These are phyloP conservation scores for Lacanobia oleracea DNA, from an alignment of 2,888 invertebrate species.

Conservation along the genomic window DNA sequence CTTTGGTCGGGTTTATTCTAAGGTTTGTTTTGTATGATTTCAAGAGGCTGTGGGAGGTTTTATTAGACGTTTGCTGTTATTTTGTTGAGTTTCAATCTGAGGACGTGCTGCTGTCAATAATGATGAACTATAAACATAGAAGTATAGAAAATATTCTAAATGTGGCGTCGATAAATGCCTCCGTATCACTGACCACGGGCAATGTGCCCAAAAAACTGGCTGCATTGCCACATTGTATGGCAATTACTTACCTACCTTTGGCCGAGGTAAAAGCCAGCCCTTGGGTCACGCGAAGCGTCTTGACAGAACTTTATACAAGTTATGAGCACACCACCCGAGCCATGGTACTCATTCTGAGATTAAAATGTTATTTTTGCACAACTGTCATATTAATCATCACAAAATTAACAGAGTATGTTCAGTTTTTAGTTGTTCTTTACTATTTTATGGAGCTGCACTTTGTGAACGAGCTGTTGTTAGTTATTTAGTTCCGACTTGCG, in stretches of 20 bases:
- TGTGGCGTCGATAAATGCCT: no score
- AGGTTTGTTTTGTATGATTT: no score
- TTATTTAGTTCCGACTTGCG: conserved; percentile 23
- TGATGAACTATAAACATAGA: no score
- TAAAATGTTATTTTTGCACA: background rate
- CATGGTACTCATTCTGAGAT: background rate
- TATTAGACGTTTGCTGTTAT: conserved; percentile 23
- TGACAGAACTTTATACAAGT: no score
- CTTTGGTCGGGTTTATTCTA: no score
- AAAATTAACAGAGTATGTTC: background rate
- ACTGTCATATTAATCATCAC: background rate
- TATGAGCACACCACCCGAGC: background rate
- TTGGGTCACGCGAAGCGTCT: no score
- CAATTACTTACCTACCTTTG: no score
- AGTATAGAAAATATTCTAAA: no score
- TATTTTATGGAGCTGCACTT: conserved; percentile 6
- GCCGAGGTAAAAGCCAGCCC: no score
- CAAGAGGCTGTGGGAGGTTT: conserved; percentile 12
- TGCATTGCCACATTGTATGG: no score
- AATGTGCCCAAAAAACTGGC: no score
- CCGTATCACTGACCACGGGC: no score
- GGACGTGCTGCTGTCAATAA: background rate
- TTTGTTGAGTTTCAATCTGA: conserved; percentile 17
- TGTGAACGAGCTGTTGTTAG: conserved; percentile 5
- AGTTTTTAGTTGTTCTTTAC: background rate